Evolutionary conservation across 1,140 invertebrate species (phyloP).

Genomic region (Drosophila virilis): DNA sequence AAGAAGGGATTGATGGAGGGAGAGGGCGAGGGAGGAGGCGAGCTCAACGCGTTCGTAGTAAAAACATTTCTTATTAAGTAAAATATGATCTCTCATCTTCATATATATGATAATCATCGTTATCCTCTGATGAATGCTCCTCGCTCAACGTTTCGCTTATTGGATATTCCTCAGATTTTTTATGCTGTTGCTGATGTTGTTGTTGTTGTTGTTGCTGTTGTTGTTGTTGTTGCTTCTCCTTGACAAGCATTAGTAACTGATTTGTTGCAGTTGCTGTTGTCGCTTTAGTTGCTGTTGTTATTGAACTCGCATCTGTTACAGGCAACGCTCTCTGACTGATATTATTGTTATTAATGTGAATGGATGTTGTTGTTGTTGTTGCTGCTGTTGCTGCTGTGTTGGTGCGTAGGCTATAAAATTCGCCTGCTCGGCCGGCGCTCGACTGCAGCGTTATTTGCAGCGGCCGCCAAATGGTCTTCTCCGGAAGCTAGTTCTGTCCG

Average conservation of each 20-base stretch:
- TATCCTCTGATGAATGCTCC: conserved; percentile 40
- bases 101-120: conserved; percentile 67
- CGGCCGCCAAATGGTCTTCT: conserved; percentile 72
- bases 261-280: conserved; percentile 41
- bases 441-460: conserved; percentile 59
- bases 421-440: conserved; percentile 44
- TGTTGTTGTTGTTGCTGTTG: conserved; percentile 22
- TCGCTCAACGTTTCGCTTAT: conserved; percentile 43
- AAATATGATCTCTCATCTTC: conserved; percentile 77
- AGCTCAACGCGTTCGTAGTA: conserved; percentile 54
- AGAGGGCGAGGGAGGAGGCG: conserved; percentile 19
- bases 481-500: conserved; percentile 86
- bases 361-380: conserved; percentile 50
- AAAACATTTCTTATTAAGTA: conserved; percentile 79
- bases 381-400: conserved; percentile 34
- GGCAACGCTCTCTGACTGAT: conserved; percentile 57
- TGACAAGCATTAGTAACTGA: conserved; percentile 66
- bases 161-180: conserved; percentile 12
- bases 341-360: conserved; percentile 60
- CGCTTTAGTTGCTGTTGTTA: conserved; percentile 29
- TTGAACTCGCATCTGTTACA: conserved; percentile 13
- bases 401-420: conserved; percentile 62
- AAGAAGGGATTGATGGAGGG: conserved; percentile 19
- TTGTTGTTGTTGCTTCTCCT: conserved; percentile 49
- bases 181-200: conserved; percentile 20